Evolutionary conservation across 2,888 invertebrate genomes (phyloP), one percentile per base, ranked within the genome.

Genomic region (Galerucella nymphaeae): DNA sequence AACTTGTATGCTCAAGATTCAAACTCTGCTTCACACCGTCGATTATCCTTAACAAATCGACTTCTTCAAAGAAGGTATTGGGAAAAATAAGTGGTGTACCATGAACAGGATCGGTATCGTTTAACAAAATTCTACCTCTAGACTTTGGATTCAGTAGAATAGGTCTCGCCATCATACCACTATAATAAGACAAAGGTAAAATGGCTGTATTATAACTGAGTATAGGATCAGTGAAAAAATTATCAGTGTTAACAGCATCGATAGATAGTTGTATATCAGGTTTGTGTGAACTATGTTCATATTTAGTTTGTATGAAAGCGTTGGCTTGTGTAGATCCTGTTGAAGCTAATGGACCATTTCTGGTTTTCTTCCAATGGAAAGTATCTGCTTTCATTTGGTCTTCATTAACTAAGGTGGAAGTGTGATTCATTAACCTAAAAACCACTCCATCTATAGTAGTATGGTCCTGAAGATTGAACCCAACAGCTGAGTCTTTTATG

Each of bases 401-500:
- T 18, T 84, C 84, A 76, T 79, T 80, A 0, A 88, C 85, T 66
- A 84, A 79, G 6, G 90, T 90, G 0, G 89, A 86, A 0, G 90
- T 89, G 83, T 88, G 87, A 79, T 91, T 91, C 1, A 88, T 87
- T 14, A 92, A 81, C 1, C 88, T 87, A 72, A 91, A 83, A 0
- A 90, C 80, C 1, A 91, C 85, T 2, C 89, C 90, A 78, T 90
- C 90, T 9, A 90, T 88, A 0, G 93, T 93, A 0, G 93, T 88
- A 81, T 94, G 94, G 81, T 94, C 93, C 81, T 93, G 93, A 1
- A 94, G 86, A 84, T 94, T 94, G 77, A 89, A 87, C 0, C 94
- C 94, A 0, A 94, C 94, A 62, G 90, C 90, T 64, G 93, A 86
- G 85, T 94, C 89, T 59, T 89, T 87, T 5, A 93, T 83, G 0